phyloP scores from a whole-genome alignment of 1,140 invertebrate species.

The Schlechtendalia chinensis region DNA sequence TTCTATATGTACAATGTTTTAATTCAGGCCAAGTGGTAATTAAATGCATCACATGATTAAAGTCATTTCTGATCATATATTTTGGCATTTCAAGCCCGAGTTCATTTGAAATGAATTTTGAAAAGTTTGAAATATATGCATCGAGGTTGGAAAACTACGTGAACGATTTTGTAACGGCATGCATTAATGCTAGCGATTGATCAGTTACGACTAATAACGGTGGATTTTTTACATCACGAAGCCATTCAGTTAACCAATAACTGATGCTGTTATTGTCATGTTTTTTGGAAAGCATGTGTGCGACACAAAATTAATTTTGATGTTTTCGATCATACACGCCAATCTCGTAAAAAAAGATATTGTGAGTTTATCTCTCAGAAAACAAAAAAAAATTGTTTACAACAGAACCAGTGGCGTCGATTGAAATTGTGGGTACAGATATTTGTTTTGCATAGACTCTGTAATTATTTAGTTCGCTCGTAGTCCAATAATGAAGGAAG shows the following conservation, averaged over 20 bases:
- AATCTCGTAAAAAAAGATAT: not conserved
- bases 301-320: not conserved
- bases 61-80: not conserved
- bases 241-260: slow-evolving; percentile 4
- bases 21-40: not conserved
- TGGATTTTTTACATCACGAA: not conserved
- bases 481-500: not conserved
- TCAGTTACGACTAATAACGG: not conserved
- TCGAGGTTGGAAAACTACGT: not conserved
- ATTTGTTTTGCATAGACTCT: not conserved
- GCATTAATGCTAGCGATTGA: slow-evolving; percentile 22
- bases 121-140: slow-evolving; percentile 7
- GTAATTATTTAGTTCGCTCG: not conserved
- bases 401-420: not conserved
- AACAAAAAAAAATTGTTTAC: not conserved
- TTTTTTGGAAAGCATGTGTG: not conserved
- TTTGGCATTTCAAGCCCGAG: not conserved
- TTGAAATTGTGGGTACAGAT: not conserved
- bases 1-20: not conserved
- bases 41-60: slow-evolving; percentile 14
- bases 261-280: not conserved
- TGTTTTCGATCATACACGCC: not conserved
- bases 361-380: not conserved
- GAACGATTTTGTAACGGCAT: slow-evolving; percentile 13
- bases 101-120: not conserved